phyloP scores from a whole-genome alignment of 2,888 invertebrate genomes.

The Sinohyriopsis cumingii region DNA sequence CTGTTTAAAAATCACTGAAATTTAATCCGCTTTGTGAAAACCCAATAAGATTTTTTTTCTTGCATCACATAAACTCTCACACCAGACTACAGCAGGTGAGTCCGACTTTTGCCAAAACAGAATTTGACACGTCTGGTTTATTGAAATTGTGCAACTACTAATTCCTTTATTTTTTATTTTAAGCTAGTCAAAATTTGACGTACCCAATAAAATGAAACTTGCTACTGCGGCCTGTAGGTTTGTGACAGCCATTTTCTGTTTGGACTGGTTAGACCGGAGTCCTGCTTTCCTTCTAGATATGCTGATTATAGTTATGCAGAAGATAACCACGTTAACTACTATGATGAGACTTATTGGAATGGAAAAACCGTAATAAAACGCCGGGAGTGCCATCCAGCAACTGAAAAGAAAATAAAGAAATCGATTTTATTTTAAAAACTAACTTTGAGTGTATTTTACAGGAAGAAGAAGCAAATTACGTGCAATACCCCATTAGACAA shows the following conservation, averaged over 20 bases:
- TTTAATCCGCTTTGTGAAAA: too few species aligned
- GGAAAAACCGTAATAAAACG: slow-evolving; percentile 66
- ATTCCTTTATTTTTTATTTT: too few species aligned
- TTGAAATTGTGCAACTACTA: too few species aligned
- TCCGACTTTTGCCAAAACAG: too few species aligned
- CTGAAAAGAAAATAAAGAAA: slow-evolving; percentile 40
- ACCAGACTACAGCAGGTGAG: too few species aligned
- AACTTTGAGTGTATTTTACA: neutral
- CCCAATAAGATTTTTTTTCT: too few species aligned
- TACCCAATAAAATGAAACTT: slow-evolving; percentile 68
- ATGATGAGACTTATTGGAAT: slow-evolving; percentile 64
- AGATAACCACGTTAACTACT: slow-evolving; percentile 58
- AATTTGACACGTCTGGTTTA: too few species aligned
- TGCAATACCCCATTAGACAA: too few species aligned
- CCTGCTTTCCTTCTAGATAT: slow-evolving; percentile 59
- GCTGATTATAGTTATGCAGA: slow-evolving; percentile 59
- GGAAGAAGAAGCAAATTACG: too few species aligned
- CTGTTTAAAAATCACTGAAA: too few species aligned
- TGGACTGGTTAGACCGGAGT: slow-evolving; percentile 74
- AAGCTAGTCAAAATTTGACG: slow-evolving; percentile 4
- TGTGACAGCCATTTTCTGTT: slow-evolving; percentile 56
- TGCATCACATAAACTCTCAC: too few species aligned
- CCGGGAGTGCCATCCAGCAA: slow-evolving; percentile 65
- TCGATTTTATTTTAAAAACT: neutral
- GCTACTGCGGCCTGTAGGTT: slow-evolving; percentile 68